Evolutionary conservation across 1,140 invertebrate species (phyloP), one percentile per base, ranked within the genome.

Genomic region (Cataglyphis hispanica): DNA sequence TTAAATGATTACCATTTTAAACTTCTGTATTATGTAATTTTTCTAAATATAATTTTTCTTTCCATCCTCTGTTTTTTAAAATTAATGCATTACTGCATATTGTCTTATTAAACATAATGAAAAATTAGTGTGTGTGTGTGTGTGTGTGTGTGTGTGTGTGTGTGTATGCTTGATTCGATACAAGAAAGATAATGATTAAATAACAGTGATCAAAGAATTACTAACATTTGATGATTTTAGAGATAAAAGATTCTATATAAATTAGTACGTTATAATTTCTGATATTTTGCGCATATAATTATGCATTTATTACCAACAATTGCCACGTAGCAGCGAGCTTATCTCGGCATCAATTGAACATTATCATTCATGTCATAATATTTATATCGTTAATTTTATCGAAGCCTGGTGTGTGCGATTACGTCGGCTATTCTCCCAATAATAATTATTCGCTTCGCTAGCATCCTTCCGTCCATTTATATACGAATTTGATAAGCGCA

Each of bases 331-430:
- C 56, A 7, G 10, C 53, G 19, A 46, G 67, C 74, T 83, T 83
- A 61, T 83, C 78, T 61, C 69, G 53, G 25, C 19, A n/a, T 11
- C 53, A 83, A 83, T 83, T 31, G 34, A 56, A 34, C 46, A n/a
- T 72, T 72, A 74, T 60, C 50, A 74, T 60, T 60, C 19, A 46
- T 31, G 1, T 56, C 34, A 53, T 83, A 56, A 56, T 80, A 69
- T 80, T 69, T 83, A 74, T 60, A 72, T 83, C 22, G 8, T 13
- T 72, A 81, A 83, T 83, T 83, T 83, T 72, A 72, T 83, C 46
- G 67, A 72, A 19, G n/a, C 27, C 78, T 72, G 78, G 43, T 61
- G 46, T 37, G 37, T 56, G 37, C 53, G 78, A 83, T 83, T 83
- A 72, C 78, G 50, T 16, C 22, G 22, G 6, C 67, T 19, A 58